phyloP scores from a whole-genome alignment of 2,888 invertebrate genomes.

The Calameuta pallipes region DNA sequence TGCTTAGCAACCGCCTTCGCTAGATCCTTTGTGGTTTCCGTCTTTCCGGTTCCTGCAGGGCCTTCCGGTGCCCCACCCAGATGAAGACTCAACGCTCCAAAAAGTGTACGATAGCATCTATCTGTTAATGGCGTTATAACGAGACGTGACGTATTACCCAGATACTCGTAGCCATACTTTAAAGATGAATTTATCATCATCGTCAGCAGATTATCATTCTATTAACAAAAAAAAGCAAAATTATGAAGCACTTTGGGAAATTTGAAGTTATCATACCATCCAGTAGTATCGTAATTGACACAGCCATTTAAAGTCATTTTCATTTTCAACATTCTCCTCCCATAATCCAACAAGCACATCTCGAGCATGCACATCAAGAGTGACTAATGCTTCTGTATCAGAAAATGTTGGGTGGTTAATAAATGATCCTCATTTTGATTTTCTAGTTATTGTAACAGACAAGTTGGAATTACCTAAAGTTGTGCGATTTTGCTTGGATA shows the following conservation, averaged over 20 bases:
- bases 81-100: slow-evolving; percentile 73
- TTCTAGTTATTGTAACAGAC: background rate
- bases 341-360: slow-evolving; percentile 83
- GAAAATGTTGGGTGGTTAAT: background rate
- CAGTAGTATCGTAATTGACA: slow-evolving; percentile 89
- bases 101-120: slow-evolving; percentile 80
- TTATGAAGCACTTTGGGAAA: background rate
- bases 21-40: slow-evolving; percentile 74
- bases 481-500: slow-evolving; percentile 87
- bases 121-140: slow-evolving; percentile 96
- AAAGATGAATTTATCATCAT: slow-evolving; percentile 73
- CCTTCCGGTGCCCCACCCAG: slow-evolving; percentile 70
- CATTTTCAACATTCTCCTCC: slow-evolving; percentile 72
- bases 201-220: slow-evolving; percentile 67
- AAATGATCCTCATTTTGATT: background rate
- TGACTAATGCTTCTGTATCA: slow-evolving; percentile 82
- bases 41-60: slow-evolving; percentile 72
- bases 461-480: slow-evolving; percentile 75
- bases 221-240: slow-evolving; percentile 1
- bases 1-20: slow-evolving; percentile 77
- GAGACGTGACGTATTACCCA: slow-evolving; percentile 88
- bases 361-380: slow-evolving; percentile 92
- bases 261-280: slow-evolving; percentile 69
- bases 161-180: slow-evolving; percentile 85
- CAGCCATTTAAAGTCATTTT: slow-evolving; percentile 92